Evolutionary conservation across 2,113 vertebrate genomes (phyloP), one percentile per base, ranked within the genome.

Genomic region (Dinomys branickii): DNA sequence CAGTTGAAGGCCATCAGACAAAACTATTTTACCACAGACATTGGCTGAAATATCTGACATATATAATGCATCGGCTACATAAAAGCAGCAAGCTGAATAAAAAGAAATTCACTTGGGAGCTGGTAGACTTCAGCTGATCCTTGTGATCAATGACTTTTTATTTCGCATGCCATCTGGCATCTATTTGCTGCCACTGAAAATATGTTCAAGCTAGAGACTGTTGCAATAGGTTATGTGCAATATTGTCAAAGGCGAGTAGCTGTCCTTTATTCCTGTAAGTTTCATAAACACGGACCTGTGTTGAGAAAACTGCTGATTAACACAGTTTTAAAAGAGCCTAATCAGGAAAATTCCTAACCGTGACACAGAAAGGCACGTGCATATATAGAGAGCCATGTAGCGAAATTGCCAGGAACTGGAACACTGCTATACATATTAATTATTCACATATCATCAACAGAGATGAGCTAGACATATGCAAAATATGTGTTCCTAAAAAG

Each of bases 121-220:
- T 47, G 69, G 81, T 50, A 87, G 59, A 87, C 30, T 67, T 94
- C 91, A 77, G 38, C 5, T 87, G 67, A 75, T 58, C 24, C 50
- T 96, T 84, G 44, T 96, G 96, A 95, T 82, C 85, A 87, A 61
- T 94, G 91, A 75, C 44, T 59, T 95, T 87, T 77, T 59, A 82
- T 78, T 97, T 54, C 16, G 19, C 19, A 59, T 38, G 41, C 84
- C 92, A 94, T 87, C 80, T 97, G 90, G 69, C 35, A 87, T 90
- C 91, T 97, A 81, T 85, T 88, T 35, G 19, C 52, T 94, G 75
- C 41, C 69, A 24, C 38, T 63, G 63, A 83, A 97, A 87, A 91
- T 81, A 88, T n/a, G 52, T 96, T 89, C 41, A 84, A 4, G 90
- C 59, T 93, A 75, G 19, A 20, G 11, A 47, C 28, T 77, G 65